Conservation (phyloP, 2,888 invertebrate species). For the Eudemis profundana region DNA sequence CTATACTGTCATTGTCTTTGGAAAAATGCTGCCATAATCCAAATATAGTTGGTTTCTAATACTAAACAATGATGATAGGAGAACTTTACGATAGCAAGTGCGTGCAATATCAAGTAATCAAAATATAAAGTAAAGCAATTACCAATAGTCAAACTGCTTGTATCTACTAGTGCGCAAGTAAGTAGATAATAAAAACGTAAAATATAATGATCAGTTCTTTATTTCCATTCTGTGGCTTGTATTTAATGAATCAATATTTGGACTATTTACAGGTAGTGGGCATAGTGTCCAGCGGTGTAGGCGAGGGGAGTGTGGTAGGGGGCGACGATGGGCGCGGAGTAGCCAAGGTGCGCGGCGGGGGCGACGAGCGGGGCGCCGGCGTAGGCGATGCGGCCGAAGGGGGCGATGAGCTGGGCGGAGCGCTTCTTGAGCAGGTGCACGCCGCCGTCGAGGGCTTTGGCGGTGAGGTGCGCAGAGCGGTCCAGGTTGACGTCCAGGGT, state of each 20-base stretch:
- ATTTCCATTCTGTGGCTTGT: constrained; percentile 11
- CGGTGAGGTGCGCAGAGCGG: constrained; percentile 75
- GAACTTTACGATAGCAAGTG: too few relatives aligned
- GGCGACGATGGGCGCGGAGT: constrained; percentile 52
- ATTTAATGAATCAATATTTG: neutral
- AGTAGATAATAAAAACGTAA: constrained; percentile 2
- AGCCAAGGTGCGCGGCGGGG: constrained; percentile 47
- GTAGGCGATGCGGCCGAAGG: constrained; percentile 46
- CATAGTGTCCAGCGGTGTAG: constrained; percentile 61
- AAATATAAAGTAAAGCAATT: too few relatives aligned
- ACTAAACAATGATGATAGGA: too few relatives aligned
- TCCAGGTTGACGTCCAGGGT: constrained; percentile 78
- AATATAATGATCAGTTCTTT: constrained; percentile 21
- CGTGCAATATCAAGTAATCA: too few relatives aligned
- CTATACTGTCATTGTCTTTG: too few relatives aligned
- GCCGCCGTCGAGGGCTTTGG: constrained; percentile 66
- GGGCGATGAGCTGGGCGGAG: constrained; percentile 47
- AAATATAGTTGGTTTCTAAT: too few relatives aligned
- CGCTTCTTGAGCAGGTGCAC: constrained; percentile 68
- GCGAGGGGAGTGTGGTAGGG: constrained; percentile 57
- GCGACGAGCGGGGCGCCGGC: constrained; percentile 46
- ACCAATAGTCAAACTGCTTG: too few relatives aligned
- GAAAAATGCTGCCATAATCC: too few relatives aligned
- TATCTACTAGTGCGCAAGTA: neutral
- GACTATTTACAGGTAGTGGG: constrained; percentile 48